Evolutionary conservation across 2,888 invertebrate genomes (phyloP), one percentile per base, ranked within the genome.

Genomic region (Apamea epomidion): DNA sequence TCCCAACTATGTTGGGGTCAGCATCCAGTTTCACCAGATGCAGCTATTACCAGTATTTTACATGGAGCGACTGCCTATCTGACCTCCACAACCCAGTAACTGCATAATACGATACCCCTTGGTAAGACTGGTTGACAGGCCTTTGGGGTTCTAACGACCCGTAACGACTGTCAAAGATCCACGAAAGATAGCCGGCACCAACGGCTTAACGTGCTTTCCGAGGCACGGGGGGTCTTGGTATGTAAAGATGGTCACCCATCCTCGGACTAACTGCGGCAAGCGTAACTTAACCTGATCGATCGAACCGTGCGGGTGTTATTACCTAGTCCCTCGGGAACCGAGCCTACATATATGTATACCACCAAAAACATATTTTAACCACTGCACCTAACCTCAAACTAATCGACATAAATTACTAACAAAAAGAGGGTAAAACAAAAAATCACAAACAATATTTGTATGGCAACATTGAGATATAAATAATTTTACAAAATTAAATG

Each of bases 401-500:
- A 72, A 82, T 67, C 71, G 64, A 14, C 14, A 78, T 87, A 84
- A 73, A 82, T 87, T 48, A 69, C 25, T 25, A 16, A 65, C 6
- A 74, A 87, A 87, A 62, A 51, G 12, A 51, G n/a, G 32, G 37
- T 29, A 69, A 60, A 37, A n/a, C 18, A 75, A 68, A 81, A 65
- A 86, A 48, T 12, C 7, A 69, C 75, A 51, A 67, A 70, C 70
- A 77, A 74, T 78, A 83, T 88, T 88, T 86, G 80, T 86, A 78
- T 74, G 32, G 65, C 48, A 60, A 83, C 83, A 80, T 83, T 83
- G 72, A 86, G 81, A 62, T 54, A 81, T 87, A 87, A 88, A 89
- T 87, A 81, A 78, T 67, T 69, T 80, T 65, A 88, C 74, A 81
- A 88, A 84, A 81, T 81, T 81, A 81, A 85, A 86, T 29, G 76